Base-by-base conservation (phyloP, 2,888 invertebrate species). In the Heteromurus nitidus region DNA sequence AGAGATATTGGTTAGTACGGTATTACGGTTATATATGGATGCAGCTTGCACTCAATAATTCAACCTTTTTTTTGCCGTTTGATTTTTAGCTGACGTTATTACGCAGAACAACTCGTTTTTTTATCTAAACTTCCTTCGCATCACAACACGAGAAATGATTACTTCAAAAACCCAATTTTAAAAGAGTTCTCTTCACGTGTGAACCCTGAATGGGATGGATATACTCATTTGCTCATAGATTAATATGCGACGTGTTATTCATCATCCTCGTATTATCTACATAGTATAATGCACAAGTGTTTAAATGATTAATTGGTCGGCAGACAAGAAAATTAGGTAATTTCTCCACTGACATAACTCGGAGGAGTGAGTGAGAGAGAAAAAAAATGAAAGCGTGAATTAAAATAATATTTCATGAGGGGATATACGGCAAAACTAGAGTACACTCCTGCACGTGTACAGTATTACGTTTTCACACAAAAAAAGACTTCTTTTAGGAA, bases 351-450 rank as follows among this genome's bases (percentile, higher is more conserved):
- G 58, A 67, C 67, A 67, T 70, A 75, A 62, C 69, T 76, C 62
- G 64, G 70, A n/a, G n/a, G 75, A 69, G 53, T 65, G n/a, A 31
- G n/a, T n/a, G n/a, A n/a, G n/a, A n/a, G n/a, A n/a, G n/a, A n/a
- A n/a, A 68, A 79, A 81, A 79, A 82, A 79, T 68, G 73, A 79
- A 79, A 82, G 77, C 74, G 69, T 76, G 67, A 80, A 80, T 80
- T 67, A 80, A n/a, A n/a, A 65, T 62, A 60, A 74, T 58, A 67
- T 74, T 80, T 80, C 62, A 72, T 67, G 65, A 72, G 47, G 55
- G 53, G n/a, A n/a, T 64, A 64, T 62, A 64, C 36, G 64, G 64
- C 53, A 69, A 69, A n/a, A 60, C 69, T 47, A 77, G n/a, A 60
- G 50, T 65, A 75, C 31, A 55, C n/a, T 11, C 47, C 11, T 47